Percentiles rank a stretch among this genome's conserved stretches.
These are phyloP conservation scores for Torymus tubicola DNA, from an alignment of 2,888 invertebrate species.

Conservation along the genomic window DNA sequence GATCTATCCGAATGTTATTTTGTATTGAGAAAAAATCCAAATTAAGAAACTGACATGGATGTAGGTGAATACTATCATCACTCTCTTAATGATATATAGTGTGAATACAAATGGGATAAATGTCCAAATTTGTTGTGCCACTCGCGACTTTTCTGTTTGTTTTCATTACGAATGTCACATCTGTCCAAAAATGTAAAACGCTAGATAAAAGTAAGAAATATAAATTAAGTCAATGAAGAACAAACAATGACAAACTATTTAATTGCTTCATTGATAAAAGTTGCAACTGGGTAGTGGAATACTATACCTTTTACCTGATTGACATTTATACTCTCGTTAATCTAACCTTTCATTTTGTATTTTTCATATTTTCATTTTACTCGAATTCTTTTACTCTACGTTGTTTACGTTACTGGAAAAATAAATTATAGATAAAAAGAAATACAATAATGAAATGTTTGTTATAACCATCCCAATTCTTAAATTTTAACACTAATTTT, in stretches of 20 bases:
- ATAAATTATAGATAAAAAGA: not conserved
- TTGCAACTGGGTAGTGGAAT: not conserved
- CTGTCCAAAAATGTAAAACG: not conserved
- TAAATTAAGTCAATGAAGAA: constrained; percentile 27
- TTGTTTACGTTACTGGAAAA: constrained; percentile 2
- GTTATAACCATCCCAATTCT: too few relatives aligned
- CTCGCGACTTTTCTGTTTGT: not conserved
- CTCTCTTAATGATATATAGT: constrained; percentile 39
- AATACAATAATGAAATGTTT: too few relatives aligned
- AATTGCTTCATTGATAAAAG: not conserved
- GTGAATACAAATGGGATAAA: constrained; percentile 24
- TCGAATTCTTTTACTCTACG: not conserved
- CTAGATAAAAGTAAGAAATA: constrained; percentile 27
- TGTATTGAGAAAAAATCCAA: constrained; percentile 1
- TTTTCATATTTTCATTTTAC: constrained; percentile 5
- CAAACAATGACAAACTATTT: constrained; percentile 22
- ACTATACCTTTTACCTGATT: constrained; percentile 15
- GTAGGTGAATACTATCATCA: constrained; percentile 16
- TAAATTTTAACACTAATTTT: too few relatives aligned
- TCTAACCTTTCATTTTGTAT: not conserved
- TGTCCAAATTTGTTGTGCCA: constrained; percentile 39
- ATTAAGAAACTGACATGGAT: constrained; percentile 29
- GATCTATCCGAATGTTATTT: constrained; percentile 1
- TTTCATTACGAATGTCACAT: constrained; percentile 27
- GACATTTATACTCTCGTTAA: constrained; percentile 14